Conservation (phyloP, 2,113 vertebrate species). For the Hippopotamus amphibius region DNA sequence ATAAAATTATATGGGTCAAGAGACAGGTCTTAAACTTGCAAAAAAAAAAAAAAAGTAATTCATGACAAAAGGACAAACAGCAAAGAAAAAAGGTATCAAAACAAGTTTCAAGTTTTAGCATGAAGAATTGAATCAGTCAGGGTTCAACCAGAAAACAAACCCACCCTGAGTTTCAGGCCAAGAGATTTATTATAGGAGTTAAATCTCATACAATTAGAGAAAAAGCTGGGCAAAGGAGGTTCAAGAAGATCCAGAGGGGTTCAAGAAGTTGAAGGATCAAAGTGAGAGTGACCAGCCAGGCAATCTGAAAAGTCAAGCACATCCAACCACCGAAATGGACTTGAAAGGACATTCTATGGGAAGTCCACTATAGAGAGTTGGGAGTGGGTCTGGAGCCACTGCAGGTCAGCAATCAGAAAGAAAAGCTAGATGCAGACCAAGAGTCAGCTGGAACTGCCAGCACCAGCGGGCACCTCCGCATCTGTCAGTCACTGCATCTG, state of each 20-base stretch:
- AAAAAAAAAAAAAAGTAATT: not conserved
- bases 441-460: not conserved
- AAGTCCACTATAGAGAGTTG: not conserved
- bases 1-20: constrained; percentile 2
- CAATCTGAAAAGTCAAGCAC: not conserved
- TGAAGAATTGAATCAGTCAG: not conserved
- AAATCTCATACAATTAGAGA: not conserved
- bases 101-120: not conserved
- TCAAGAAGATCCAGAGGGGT: not conserved
- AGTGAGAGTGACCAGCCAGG: not conserved
- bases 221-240: not conserved
- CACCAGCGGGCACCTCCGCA: not conserved
- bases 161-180: not conserved
- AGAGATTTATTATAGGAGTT: not conserved
- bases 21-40: not conserved
- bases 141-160: not conserved
- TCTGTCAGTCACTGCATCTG: not conserved
- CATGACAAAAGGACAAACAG: not conserved
- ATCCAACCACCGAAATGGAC: not conserved
- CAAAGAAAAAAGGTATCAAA: constrained; percentile 1
- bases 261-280: not conserved
- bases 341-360: not conserved
- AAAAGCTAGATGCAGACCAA: not conserved
- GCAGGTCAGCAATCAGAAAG: not conserved
- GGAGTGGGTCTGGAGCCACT: not conserved